These are phyloP conservation scores for Cercopithecus mona DNA, from an alignment of 2,113 vertebrate species.

Conservation along the genomic window DNA sequence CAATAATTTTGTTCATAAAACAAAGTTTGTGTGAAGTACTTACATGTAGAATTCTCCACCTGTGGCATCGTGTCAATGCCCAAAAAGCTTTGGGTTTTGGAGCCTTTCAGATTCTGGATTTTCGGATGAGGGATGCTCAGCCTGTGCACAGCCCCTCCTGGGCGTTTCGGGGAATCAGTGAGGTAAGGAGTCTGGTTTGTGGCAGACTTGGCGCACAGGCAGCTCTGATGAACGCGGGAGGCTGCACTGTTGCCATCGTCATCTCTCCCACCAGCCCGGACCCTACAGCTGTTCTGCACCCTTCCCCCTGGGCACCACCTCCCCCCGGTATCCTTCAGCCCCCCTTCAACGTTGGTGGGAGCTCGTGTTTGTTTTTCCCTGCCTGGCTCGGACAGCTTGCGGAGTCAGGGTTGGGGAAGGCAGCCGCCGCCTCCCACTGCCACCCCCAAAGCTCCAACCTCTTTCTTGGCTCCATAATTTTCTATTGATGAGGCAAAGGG, in stretches of 20 bases:
- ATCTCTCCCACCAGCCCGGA: fast-evolving
- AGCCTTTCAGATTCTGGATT: not conserved
- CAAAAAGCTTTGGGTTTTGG: not conserved
- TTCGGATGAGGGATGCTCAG: not conserved
- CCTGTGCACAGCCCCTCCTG: not conserved
- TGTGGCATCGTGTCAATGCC: not conserved
- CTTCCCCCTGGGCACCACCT: fast-evolving
- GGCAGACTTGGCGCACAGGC: not conserved
- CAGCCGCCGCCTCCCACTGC: not conserved
- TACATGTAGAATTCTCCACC: not conserved
- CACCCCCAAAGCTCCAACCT: conserved; percentile 29
- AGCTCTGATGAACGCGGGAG: fast-evolving
- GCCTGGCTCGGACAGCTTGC: conserved; percentile 73
- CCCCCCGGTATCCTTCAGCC: fast-evolving
- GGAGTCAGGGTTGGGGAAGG: conserved; percentile 64
- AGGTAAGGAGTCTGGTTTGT: fast-evolving
- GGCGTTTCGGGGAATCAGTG: not conserved
- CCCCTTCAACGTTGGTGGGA: fast-evolving
- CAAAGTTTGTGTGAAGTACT: not conserved
- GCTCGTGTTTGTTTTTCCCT: conserved; percentile 78
- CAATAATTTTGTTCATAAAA: not conserved
- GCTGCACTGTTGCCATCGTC: fast-evolving
- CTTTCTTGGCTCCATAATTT: conserved; percentile 77
- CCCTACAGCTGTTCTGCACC: fast-evolving
- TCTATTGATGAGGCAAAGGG: conserved; percentile 83